Base-by-base conservation (phyloP, 2,888 invertebrate genomes). In the Altica lythri region DNA sequence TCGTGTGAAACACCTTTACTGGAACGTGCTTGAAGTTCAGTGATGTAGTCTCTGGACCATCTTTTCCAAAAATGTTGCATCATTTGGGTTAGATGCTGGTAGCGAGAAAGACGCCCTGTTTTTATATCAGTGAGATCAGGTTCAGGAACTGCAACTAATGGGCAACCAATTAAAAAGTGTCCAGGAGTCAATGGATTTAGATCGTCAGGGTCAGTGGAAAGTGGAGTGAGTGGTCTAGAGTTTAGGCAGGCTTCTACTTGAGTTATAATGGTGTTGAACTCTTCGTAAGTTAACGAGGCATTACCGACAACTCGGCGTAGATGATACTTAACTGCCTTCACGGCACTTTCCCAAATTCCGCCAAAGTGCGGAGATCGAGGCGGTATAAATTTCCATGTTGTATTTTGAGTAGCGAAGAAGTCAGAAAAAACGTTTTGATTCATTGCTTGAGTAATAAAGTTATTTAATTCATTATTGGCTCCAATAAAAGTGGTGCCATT, bases 381-480 rank as follows among this genome's bases (percentile, higher is more conserved):
- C 25, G 54, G 54, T 9, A 51, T 54, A 25, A 54, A 51, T n/a
- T 42, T 10, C 53, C 53, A 53, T 8, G 6, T 35, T n/a, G 50
- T 53, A 4, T 9, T 1, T 2, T 9, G 16, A 30, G 16, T n/a
- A 9, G 4, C 2, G 2, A 37, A 10, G 25, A 25, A 27, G n/a
- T 2, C 9, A 2, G 27, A 27, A 9, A 6, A n/a, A 2, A n/a
- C 27, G 10, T 25, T 38, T 19, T 27, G 29, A 1, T 38, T 25
- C 17, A 9, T 14, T 2, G 9, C 8, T 1, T 12, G 10, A n/a
- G 27, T 8, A 6, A 29, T 30, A 34, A 42, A 19, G 6, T 47
- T 37, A 5, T 1, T n/a, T 29, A 49, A 18, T 18, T 18, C 2
- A n/a, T n/a, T 32, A 2, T 19, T 30, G 4, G 40, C 22, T 4